Base-by-base conservation (phyloP, 1,140 invertebrate species). In the Drosophila mauritiana region DNA sequence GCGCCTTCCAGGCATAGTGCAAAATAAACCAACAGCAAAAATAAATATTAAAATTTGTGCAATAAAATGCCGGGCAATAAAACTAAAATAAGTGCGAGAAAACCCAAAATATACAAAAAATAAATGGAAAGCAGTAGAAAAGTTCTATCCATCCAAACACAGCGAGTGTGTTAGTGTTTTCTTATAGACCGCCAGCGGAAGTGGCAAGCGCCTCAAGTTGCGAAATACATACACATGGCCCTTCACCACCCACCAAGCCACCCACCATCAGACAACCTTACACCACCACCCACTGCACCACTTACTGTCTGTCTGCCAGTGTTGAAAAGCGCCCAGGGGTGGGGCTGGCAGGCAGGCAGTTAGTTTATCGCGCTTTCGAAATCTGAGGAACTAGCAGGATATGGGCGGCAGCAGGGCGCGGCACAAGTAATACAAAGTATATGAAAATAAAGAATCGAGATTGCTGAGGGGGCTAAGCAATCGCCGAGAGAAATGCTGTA, bases 41-140 rank as follows among this genome's bases (percentile, higher is more conserved):
- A 88, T 75, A 85, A 85, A 85, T 85, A 85, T 85, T 85, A 82
- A 85, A 85, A 85, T 85, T 86, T 85, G 56, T 85, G 82, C 83
- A 88, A 86, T 88, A 88, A 86, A 82, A 88, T 86, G 69, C 58
- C 65, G 34, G 64, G 65, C 75, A 86, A 81, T 85, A 85, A 86
- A 85, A 85, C 68, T 73, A 86, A 86, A 85, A 78, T 73, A 78
- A 78, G 58, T 56, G 49, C 34, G 42, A 37, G 46, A 27, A 63
- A 36, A 72, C 59, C 45, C 55, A 25, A 77, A 62, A 63, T 74
- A 49, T 45, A 53, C 63, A 61, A 68, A 68, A 42, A 40, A 13
- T 27, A 51, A 52, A 74, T 55, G 37, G 43, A 64, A 74, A 42
- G 49, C 37, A 54, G n/a, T 55, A 55, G 70, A 74, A 63, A 74